Evolutionary conservation across 2,888 invertebrate species (phyloP).

Genomic region (Arrhopalites spinosus): DNA sequence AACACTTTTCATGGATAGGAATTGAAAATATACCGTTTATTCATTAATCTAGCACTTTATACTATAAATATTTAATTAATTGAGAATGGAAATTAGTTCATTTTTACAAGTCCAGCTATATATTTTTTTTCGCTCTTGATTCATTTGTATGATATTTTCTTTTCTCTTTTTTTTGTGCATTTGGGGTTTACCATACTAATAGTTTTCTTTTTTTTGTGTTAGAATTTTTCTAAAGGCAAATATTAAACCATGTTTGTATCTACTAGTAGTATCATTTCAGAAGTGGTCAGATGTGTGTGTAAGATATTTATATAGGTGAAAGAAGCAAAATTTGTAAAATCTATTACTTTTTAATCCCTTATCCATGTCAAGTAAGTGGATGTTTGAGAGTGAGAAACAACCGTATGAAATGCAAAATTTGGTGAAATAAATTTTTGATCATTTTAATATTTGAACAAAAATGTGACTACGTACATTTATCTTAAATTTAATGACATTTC

Average conservation of each 20-base stretch:
- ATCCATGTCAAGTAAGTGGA: constrained; percentile 16
- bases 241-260: background rate
- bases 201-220: background rate
- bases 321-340: constrained; percentile 19
- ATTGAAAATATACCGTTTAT: constrained; percentile 11
- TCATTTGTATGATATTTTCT: background rate
- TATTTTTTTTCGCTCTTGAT: constrained; percentile 1
- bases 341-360: constrained; percentile 11
- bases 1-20: constrained; percentile 28
- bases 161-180: background rate
- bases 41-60: background rate
- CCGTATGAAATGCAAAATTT: constrained; percentile 21
- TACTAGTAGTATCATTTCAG: background rate
- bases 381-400: constrained; percentile 10
- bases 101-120: background rate
- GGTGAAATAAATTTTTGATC: constrained; percentile 35
- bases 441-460: constrained; percentile 25
- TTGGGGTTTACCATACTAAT: background rate
- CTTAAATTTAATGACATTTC: too few relatives aligned
- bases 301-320: background rate
- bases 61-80: background rate
- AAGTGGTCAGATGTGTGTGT: background rate
- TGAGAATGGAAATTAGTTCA: background rate
- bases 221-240: background rate
- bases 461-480: too few relatives aligned